Percentiles rank a stretch among this genome's conserved stretches.
These are phyloP conservation scores for Heliconius charithonia DNA, from an alignment of 2,888 invertebrate species.

Conservation along the genomic window DNA sequence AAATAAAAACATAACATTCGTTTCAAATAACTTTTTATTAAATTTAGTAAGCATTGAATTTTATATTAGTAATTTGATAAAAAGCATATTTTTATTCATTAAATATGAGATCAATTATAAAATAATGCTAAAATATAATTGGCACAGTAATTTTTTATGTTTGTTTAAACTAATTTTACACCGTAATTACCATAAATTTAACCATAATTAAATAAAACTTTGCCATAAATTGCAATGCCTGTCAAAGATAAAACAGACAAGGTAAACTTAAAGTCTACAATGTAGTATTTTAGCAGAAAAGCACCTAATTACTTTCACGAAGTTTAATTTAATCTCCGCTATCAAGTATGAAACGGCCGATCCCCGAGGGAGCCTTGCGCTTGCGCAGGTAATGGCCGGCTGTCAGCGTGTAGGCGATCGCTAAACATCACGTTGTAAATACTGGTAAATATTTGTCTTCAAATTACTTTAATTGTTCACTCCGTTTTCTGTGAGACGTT, in stretches of 20 bases:
- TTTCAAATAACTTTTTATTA: too few relatives aligned
- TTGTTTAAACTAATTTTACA: not conserved
- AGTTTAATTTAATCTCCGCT: constrained; percentile 49
- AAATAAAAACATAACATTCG: too few relatives aligned
- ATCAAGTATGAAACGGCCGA: constrained; percentile 57
- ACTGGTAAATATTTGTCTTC: constrained; percentile 79
- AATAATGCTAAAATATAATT: not conserved
- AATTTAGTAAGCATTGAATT: too few relatives aligned
- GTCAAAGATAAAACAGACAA: constrained; percentile 29
- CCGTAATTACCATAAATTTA: not conserved
- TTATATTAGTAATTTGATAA: not conserved
- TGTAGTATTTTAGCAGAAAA: constrained; percentile 43
- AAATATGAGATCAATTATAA: not conserved
- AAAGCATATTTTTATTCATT: not conserved
- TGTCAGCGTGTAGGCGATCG: constrained; percentile 76
- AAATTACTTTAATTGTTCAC: constrained; percentile 67
- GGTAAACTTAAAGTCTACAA: constrained; percentile 32
- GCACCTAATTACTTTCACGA: constrained; percentile 50
- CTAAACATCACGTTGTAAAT: constrained; percentile 73
- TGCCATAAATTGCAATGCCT: constrained; percentile 12
- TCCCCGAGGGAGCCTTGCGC: constrained; percentile 63
- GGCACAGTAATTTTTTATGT: not conserved
- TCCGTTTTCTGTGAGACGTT: constrained; percentile 44
- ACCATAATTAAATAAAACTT: not conserved
- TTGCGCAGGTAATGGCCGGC: constrained; percentile 64